A percentile compares a stretch with the other conserved stretches of the same genome.
Conservation (phyloP, 2,888 invertebrate genomes). For the Ptycholaimellus sp. region DNA sequence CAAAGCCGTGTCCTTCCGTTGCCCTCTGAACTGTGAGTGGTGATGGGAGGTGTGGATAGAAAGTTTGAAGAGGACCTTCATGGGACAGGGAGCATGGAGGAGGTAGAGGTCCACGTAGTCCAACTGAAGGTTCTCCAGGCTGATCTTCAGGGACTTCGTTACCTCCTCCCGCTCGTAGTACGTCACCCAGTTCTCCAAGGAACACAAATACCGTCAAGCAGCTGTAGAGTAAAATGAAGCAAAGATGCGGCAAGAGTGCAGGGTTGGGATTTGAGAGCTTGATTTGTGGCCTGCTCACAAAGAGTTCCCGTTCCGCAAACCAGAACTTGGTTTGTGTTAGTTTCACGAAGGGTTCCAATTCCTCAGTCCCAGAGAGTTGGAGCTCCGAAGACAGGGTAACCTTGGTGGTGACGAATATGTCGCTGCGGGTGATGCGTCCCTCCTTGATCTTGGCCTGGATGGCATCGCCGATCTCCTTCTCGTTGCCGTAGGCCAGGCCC, state of each 20-base stretch:
- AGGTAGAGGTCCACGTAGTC: constrained; percentile 60
- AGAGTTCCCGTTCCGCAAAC: too few relatives aligned
- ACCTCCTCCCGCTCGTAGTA: constrained; percentile 38
- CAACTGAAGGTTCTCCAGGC: constrained; percentile 45
- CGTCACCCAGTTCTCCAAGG: constrained; percentile 4
- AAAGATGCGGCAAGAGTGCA: too few relatives aligned
- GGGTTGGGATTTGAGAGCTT: too few relatives aligned
- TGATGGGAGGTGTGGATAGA: too few relatives aligned
- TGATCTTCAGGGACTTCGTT: constrained; percentile 41
- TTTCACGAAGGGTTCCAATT: too few relatives aligned
- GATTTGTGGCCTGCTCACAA: too few relatives aligned
- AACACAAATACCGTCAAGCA: too few relatives aligned
- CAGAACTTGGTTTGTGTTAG: too few relatives aligned
- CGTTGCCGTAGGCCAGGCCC: constrained; percentile 52
- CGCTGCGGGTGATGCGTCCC: constrained; percentile 45
- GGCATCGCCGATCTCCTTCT: constrained; percentile 45
- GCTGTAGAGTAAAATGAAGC: too few relatives aligned
- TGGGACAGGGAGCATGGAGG: constrained; percentile 49
- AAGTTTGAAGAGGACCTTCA: too few relatives aligned
- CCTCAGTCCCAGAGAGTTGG: too few relatives aligned
- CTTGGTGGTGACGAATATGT: constrained; percentile 61
- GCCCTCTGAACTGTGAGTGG: neutral
- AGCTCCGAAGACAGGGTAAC: constrained; percentile 25
- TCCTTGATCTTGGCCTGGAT: constrained; percentile 45
- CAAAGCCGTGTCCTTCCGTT: too few relatives aligned